These are phyloP conservation scores for Suricata suricatta DNA, from an alignment of 2,113 vertebrate genomes.

Conservation along the genomic window DNA sequence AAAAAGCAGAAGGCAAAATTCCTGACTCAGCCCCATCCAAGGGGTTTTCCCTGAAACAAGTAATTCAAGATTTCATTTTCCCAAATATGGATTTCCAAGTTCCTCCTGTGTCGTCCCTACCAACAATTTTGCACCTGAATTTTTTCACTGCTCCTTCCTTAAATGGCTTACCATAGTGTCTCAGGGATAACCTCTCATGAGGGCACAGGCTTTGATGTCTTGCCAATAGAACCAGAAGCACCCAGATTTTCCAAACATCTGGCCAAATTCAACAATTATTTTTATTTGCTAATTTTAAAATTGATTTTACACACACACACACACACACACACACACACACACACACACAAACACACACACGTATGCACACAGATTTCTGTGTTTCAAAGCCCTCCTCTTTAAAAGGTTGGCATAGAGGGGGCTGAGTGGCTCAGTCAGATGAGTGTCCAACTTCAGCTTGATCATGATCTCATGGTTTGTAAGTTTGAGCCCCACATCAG, in stretches of 20 bases:
- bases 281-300: slow-evolving; percentile 59
- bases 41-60: slow-evolving; percentile 20
- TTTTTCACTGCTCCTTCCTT: background rate
- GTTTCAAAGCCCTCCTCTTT: background rate
- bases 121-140: background rate
- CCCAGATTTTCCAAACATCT: slow-evolving; percentile 1
- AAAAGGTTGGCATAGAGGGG: background rate
- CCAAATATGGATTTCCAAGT: background rate
- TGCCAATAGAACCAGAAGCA: slow-evolving; percentile 11
- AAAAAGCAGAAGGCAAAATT: slow-evolving; percentile 14
- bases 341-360: background rate
- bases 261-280: slow-evolving; percentile 45
- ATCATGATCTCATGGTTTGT: no score
- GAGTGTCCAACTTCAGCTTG: no score
- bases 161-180: background rate
- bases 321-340: background rate
- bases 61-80: background rate
- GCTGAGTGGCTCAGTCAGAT: no score
- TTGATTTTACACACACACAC: background rate
- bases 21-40: background rate
- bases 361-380: background rate
- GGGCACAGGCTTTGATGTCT: background rate
- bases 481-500: no score
- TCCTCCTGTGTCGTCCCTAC: background rate
- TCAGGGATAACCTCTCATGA: background rate